phyloP scores from a whole-genome alignment of 1,140 invertebrate genomes.

The Papilio xuthus region DNA sequence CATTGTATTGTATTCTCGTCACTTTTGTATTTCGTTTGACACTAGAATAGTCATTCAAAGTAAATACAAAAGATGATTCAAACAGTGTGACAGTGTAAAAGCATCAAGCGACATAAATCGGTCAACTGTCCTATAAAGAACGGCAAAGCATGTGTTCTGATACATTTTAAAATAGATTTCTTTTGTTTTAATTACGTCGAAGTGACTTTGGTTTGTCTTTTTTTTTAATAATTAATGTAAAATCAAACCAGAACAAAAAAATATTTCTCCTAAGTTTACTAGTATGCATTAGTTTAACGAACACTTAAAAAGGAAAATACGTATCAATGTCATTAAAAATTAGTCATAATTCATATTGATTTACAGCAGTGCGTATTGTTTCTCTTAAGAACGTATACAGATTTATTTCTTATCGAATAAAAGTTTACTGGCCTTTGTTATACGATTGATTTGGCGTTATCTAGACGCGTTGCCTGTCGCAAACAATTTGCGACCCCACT shows the following conservation, averaged over 20 bases:
- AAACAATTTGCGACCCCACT: neutral
- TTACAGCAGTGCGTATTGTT: neutral
- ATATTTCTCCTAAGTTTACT: too few relatives aligned
- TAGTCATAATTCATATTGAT: neutral
- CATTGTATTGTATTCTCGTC: neutral
- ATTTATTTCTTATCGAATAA: neutral
- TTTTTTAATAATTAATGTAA: too few relatives aligned
- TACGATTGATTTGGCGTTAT: slow-evolving; percentile 1
- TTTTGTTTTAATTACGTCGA: neutral
- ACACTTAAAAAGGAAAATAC: too few relatives aligned
- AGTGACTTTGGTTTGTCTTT: too few relatives aligned
- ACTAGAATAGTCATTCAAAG: neutral
- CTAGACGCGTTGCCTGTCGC: neutral
- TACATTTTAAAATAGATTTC: neutral
- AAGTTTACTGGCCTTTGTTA: neutral
- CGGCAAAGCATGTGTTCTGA: neutral
- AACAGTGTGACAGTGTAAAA: neutral
- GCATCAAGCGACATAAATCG: neutral
- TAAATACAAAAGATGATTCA: slow-evolving; percentile 4
- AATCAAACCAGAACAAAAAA: too few relatives aligned
- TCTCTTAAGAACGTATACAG: neutral
- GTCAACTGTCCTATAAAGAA: neutral
- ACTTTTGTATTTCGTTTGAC: neutral
- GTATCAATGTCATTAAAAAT: too few relatives aligned
- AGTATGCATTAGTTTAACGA: too few relatives aligned